These are phyloP conservation scores for Cinclus cinclus DNA, from an alignment of 2,113 vertebrate genomes.

Conservation along the genomic window DNA sequence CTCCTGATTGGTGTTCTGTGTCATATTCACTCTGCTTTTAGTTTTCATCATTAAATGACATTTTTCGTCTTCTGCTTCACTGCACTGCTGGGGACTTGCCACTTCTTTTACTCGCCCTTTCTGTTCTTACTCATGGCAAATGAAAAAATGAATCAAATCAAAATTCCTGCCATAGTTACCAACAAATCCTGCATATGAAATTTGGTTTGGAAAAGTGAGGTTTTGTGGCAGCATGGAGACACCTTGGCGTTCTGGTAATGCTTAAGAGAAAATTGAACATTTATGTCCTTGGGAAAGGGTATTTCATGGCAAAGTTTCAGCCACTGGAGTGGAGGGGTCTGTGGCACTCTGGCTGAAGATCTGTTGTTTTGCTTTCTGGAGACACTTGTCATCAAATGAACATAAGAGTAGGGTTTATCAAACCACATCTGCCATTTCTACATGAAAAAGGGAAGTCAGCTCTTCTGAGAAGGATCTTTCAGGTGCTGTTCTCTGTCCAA, in stretches of 20 bases:
- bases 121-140: neutral
- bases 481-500: neutral
- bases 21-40: neutral
- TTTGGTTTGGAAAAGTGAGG: neutral
- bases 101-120: neutral
- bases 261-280: neutral
- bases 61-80: slow-evolving; percentile 30
- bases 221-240: neutral
- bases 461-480: neutral
- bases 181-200: neutral
- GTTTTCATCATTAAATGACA: slow-evolving; percentile 19
- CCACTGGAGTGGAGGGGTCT: neutral
- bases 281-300: neutral
- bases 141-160: neutral
- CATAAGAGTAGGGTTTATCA: neutral
- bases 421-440: neutral
- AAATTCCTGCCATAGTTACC: neutral
- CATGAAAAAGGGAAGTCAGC: neutral
- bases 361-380: neutral
- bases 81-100: neutral
- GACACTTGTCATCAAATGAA: neutral
- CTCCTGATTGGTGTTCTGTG: neutral
- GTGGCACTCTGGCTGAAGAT: neutral
- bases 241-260: neutral
- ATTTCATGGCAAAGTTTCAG: neutral